Evolutionary conservation across 2,797 vertebrate genomes (phyloP), one percentile per base, ranked within the genome.

Genomic region (Pipistrellus kuhlii): DNA sequence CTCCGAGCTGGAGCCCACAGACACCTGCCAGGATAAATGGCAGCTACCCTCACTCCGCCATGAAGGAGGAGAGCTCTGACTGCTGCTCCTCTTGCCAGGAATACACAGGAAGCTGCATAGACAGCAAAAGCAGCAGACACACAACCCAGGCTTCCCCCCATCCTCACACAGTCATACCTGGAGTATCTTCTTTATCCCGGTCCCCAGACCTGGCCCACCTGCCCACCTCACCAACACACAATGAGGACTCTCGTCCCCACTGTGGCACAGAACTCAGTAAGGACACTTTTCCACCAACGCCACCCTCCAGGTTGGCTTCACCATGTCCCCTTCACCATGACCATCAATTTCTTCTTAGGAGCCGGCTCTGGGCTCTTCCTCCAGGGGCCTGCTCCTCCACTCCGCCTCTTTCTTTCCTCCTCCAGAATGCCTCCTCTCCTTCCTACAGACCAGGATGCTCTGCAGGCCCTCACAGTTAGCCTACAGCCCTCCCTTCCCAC

Each of bases 391-490:
- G 30, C 55, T 71, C 27, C 44, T 6, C 2, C 13, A 1, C 0
- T 6, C 8, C 35, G 1, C 11, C 38, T 15, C 76, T 25, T 27
- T 38, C 35, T n/a, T 38, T 20, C 30, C 15, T 78, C 62, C n/a
- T 84, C 64, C 64, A 46, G 68, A 62, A 59, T 2, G 8, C 41
- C 17, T 20, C 30, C n/a, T 18, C 69, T 57, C 32, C 51, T 46
- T 84, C 27, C 77, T 32, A 8, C 2, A 46, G n/a, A 30, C 8
- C 32, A 51, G 9, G 55, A 1, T 0, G 0, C 12, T 2, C 35
- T 3, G 17, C 1, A 23, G 62, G 46, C 4, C 12, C n/a, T 51
- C 75, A 68, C 13, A 17, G 18, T 3, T 6, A n/a, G 64, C 71
- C 11, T 46, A 2, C 27, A 51, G 1, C 25, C 30, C 64, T 44